Conservation (phyloP, 2,888 invertebrate species). For the Furcula furcula region DNA sequence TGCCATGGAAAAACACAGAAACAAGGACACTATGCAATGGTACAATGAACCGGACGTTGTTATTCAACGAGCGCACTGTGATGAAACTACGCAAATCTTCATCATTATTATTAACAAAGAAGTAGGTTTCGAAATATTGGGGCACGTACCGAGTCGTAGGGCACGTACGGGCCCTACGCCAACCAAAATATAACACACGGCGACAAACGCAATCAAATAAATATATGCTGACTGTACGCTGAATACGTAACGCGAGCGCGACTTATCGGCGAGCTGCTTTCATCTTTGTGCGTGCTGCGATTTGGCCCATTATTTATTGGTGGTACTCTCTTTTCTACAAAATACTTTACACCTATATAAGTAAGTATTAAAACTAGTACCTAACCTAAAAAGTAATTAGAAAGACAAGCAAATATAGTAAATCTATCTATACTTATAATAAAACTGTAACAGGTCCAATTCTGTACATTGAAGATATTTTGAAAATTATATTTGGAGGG, state of each 20-base stretch:
- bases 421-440: no score
- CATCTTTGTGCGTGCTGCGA: not conserved
- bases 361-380: no score
- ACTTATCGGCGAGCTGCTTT: not conserved
- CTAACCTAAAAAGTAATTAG: no score
- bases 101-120: constrained; percentile 4
- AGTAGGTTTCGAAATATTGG: constrained; percentile 46
- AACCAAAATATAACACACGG: constrained; percentile 52
- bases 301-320: no score
- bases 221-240: constrained; percentile 1
- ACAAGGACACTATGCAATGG: constrained; percentile 80
- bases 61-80: constrained; percentile 77
- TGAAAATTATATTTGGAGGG: no score
- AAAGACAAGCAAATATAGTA: no score
- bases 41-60: constrained; percentile 80
- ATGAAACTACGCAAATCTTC: constrained; percentile 59
- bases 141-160: constrained; percentile 50
- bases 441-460: no score
- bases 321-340: no score
- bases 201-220: constrained; percentile 5
- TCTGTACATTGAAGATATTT: no score
- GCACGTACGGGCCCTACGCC: constrained; percentile 46
- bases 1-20: constrained; percentile 80
- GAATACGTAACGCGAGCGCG: not conserved
- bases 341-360: no score